A percentile compares a stretch with the other conserved stretches of the same genome.
phyloP scores from a whole-genome alignment of 2,888 invertebrate species.

The Eristalis pertinax region DNA sequence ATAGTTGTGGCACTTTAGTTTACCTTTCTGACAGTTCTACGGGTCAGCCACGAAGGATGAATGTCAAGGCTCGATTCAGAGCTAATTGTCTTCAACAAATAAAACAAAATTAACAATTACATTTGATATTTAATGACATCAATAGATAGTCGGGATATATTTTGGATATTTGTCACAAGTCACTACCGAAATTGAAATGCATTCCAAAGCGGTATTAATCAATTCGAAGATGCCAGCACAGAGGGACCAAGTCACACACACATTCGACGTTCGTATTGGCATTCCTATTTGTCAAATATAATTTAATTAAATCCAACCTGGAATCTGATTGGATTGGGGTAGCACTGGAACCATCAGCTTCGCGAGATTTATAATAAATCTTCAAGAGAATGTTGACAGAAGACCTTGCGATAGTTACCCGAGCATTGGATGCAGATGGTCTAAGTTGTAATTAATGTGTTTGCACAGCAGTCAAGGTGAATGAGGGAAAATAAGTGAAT shows the following conservation, averaged over 20 bases:
- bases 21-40: no score
- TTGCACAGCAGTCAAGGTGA: not conserved
- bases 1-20: no score
- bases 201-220: not conserved
- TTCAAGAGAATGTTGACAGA: slow-evolving; percentile 15
- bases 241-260: not conserved
- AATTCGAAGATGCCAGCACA: not conserved
- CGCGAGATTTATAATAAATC: slow-evolving; percentile 24
- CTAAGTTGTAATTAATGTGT: slow-evolving; percentile 7
- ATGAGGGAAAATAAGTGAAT: not conserved
- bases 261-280: not conserved
- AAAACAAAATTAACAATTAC: no score
- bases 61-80: no score
- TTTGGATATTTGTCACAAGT: not conserved
- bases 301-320: slow-evolving; percentile 20
- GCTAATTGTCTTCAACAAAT: no score
- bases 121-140: no score
- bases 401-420: not conserved
- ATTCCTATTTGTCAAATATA: slow-evolving; percentile 25
- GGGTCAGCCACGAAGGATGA: no score
- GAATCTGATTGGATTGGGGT: not conserved
- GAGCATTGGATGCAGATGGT: not conserved
- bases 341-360: not conserved
- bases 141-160: not conserved
- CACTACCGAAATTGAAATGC: not conserved